Percentiles rank a stretch among this genome's conserved stretches.
Evolutionary conservation across 2,113 vertebrate species (phyloP).

Genomic region (Oplegnathus fasciatus): DNA sequence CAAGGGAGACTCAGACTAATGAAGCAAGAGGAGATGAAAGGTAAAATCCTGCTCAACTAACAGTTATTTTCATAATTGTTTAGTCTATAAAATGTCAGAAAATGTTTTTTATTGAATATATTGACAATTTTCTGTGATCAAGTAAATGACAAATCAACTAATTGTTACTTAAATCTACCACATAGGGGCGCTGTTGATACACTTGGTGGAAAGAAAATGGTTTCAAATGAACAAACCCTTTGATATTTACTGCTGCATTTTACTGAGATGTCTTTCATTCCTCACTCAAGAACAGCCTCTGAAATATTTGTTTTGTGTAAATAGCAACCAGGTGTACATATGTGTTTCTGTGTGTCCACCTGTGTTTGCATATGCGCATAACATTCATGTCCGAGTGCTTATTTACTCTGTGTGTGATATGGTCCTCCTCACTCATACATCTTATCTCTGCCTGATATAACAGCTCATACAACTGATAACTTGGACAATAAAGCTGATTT

Average conservation of each 20-base stretch:
- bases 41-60: not conserved
- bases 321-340: not conserved
- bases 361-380: not conserved
- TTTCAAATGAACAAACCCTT: not conserved
- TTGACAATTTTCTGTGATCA: too few species aligned
- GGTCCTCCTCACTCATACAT: not conserved
- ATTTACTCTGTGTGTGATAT: not conserved
- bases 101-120: too few species aligned
- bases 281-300: not conserved
- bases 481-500: not conserved
- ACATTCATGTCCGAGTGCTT: not conserved
- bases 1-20: slow-evolving; percentile 65
- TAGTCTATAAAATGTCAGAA: not conserved
- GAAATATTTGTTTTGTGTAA: slow-evolving; percentile 7
- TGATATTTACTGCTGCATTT: not conserved
- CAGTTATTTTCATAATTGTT: not conserved
- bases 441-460: slow-evolving; percentile 8
- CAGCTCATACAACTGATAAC: not conserved
- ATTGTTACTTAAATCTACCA: too few species aligned
- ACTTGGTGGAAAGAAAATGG: not conserved
- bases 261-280: not conserved
- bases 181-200: too few species aligned
- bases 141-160: too few species aligned
- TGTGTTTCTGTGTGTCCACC: slow-evolving; percentile 11
- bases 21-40: not conserved